Conservation (phyloP, 2,113 vertebrate genomes). For the Macroglossus sobrinus region DNA sequence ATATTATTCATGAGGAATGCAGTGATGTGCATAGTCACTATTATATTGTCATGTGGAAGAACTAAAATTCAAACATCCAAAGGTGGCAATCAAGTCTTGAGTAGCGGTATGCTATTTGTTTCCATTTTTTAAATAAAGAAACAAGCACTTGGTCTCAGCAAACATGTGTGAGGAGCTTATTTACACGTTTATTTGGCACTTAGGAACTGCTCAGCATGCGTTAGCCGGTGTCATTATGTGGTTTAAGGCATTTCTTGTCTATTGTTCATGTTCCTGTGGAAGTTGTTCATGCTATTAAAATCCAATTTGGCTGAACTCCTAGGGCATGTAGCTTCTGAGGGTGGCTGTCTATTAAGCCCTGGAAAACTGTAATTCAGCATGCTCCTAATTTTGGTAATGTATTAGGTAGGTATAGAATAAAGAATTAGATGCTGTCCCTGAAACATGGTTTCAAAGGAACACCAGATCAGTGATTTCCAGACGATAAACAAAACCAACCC, state of each 20-base stretch:
- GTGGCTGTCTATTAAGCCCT: not conserved
- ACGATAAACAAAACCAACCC: constrained; percentile 18
- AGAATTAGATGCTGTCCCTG: not conserved
- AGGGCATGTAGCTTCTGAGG: not conserved
- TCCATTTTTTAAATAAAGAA: not conserved
- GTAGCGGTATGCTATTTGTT: not conserved
- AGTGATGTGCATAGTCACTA: not conserved
- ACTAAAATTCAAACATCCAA: not conserved
- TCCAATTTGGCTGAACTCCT: not conserved
- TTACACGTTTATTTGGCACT: not conserved
- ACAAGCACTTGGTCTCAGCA: not conserved
- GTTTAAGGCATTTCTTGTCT: not conserved
- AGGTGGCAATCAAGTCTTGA: not conserved
- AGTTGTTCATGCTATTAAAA: not conserved
- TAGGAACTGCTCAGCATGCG: not conserved
- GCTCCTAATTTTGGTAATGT: not conserved
- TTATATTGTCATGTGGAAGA: not conserved
- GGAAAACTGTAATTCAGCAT: not conserved
- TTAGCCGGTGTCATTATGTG: not conserved
- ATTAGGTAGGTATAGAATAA: not conserved
- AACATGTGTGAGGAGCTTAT: not conserved
- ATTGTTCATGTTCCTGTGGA: not conserved
- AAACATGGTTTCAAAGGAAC: not conserved
- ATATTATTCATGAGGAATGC: not conserved
- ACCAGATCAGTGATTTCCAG: constrained; percentile 8